Evolutionary conservation across 2,888 invertebrate species (phyloP), one percentile per base, ranked within the genome.

Genomic region (Adelphocoris suturalis): DNA sequence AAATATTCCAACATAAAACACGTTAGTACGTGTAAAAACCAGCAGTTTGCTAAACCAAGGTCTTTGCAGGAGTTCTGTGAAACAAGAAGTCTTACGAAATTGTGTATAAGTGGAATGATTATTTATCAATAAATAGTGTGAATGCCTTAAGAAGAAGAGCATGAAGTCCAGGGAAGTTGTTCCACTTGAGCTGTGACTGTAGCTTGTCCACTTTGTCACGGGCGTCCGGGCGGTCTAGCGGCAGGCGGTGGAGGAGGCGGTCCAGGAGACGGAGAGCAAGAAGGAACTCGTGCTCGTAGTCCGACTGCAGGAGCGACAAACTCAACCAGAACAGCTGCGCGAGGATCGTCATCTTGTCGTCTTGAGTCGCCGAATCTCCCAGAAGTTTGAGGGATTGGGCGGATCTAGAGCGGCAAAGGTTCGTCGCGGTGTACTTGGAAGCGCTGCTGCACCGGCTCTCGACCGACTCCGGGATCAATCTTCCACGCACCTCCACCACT

Each of bases 281-380:
- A 86, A 98, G 94, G 94, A 98, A 99, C 94, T 99, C 99, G 93
- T 99, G 98, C 93, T 99, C 99, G 93, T 99, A 99, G 94, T 99
- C 99, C 0, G 99, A 99, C 93, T 99, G 99, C 91, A 99, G 95
- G 90, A 99, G 94, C 0, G 99, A 98, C 9, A 99, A 97, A 0
- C 98, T 98, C 92, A 99, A 95, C 98, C 99, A 99, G 94, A 99
- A 98, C 91, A 99, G 94, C 93, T 99, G 99, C 9, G 98, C 97
- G 91, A 99, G 94, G 91, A 99, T 97, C 12, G 98, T 97, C 94
- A 98, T 95, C 93, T 98, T 98, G 93, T 99, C 99, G 93, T 98
- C 98, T 94, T 96, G 96, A 0, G 97, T 97, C 0, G 97, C 97
- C 7, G 96, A 96, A 92, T 97, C 97, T 0, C 97, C 97, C 52